A percentile compares a stretch with the other conserved stretches of the same genome.
phyloP scores from a whole-genome alignment of 2,113 vertebrate genomes.

The Lycocorax pyrrhopterus region DNA sequence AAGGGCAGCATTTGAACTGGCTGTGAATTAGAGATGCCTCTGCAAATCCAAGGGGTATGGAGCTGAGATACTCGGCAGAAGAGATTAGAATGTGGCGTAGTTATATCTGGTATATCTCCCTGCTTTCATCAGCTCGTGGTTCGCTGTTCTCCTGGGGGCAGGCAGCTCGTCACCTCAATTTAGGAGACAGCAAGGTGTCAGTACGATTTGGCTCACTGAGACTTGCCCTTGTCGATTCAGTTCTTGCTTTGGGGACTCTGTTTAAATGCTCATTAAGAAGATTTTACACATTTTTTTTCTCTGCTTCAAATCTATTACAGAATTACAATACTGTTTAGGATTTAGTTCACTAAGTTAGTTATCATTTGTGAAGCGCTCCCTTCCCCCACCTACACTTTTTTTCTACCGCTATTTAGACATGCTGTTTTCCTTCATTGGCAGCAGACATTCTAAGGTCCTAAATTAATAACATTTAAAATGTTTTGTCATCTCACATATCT shows the following conservation, averaged over 20 bases:
- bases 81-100: background rate
- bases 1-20: background rate
- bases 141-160: background rate
- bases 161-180: background rate
- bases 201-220: background rate
- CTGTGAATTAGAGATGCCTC: background rate
- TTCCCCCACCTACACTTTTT: background rate
- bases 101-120: background rate
- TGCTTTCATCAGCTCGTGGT: background rate
- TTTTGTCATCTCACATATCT: background rate
- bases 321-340: background rate
- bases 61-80: background rate
- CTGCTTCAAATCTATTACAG: background rate
- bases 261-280: background rate
- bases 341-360: background rate
- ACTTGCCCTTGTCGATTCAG: background rate
- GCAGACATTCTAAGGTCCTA: background rate
- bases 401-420: background rate
- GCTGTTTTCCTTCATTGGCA: background rate
- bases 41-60: background rate
- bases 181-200: background rate
- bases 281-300: background rate
- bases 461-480: background rate
- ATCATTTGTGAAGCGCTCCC: background rate
- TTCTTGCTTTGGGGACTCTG: background rate